Evolutionary conservation across 2,888 invertebrate genomes (phyloP).

Genomic region (Leptopterna dolabrata): DNA sequence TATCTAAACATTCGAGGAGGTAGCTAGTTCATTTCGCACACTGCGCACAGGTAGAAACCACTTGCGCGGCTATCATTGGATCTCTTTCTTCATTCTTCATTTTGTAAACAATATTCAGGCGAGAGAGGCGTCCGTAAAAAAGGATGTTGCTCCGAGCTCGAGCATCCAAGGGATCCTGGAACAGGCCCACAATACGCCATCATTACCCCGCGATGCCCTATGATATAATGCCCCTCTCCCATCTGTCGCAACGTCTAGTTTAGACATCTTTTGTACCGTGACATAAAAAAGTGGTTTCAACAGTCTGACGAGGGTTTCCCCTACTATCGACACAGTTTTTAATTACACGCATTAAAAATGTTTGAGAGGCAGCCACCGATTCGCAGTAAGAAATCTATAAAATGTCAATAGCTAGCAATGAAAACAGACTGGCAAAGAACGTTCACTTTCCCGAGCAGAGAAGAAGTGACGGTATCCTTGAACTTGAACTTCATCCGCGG

Average conservation of each 20-base stretch:
- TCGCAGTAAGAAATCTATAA: neutral
- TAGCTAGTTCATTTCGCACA: neutral
- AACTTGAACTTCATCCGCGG: too few species aligned
- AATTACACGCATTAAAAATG: neutral
- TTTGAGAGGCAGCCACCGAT: neutral
- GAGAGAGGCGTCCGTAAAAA: neutral
- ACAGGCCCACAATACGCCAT: conserved; percentile 32
- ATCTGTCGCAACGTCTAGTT: conserved; percentile 47
- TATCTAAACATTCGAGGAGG: too few species aligned
- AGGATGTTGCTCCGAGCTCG: conserved; percentile 24
- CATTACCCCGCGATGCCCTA: conserved; percentile 42
- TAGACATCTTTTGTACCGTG: conserved; percentile 54
- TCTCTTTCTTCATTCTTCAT: neutral
- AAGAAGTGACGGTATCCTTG: too few species aligned
- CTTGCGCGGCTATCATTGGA: neutral
- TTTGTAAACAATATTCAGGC: conserved; percentile 10
- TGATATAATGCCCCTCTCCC: conserved; percentile 45
- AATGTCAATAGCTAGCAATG: neutral
- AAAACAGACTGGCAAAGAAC: too few species aligned
- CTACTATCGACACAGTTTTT: conserved; percentile 32
- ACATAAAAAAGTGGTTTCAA: conserved; percentile 51
- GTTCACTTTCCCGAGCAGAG: too few species aligned
- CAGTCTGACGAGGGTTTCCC: neutral
- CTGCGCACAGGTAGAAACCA: neutral
- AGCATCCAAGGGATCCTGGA: conserved; percentile 2